Conservation (phyloP, 2,797 vertebrate genomes). For the Myioborus melanocephalus region DNA sequence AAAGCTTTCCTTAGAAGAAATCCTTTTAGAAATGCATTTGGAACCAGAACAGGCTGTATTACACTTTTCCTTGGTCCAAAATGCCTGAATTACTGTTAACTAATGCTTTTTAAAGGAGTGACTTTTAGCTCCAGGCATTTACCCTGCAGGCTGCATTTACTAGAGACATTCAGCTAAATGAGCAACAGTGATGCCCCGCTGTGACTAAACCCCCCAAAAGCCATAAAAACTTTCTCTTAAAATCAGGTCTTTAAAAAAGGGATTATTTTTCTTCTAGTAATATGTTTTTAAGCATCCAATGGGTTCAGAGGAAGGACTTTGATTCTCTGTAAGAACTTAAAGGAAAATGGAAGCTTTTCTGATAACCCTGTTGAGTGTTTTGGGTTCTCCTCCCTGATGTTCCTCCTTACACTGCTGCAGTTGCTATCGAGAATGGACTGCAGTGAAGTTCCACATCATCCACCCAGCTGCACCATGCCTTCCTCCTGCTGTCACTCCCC, state of each 20-base stretch:
- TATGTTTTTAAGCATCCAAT: background rate
- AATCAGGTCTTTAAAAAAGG: background rate
- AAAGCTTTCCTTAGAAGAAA: background rate
- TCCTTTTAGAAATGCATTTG: background rate
- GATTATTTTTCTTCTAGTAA: background rate
- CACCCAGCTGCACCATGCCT: background rate
- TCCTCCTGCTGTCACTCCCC: background rate
- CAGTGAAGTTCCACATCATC: background rate
- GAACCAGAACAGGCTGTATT: background rate
- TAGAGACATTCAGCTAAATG: background rate
- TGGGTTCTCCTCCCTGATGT: rapidly evolving
- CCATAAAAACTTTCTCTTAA: background rate
- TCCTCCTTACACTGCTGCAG: background rate
- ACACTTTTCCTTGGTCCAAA: background rate
- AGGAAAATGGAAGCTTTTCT: background rate
- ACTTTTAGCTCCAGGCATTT: background rate
- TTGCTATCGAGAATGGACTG: background rate
- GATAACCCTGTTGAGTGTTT: background rate
- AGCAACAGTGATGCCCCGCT: background rate
- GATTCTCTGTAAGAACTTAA: background rate
- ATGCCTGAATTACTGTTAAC: background rate
- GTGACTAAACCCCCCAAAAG: background rate
- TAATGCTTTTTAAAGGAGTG: background rate
- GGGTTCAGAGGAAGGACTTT: background rate
- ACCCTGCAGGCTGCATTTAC: background rate